Base-by-base conservation (phyloP, 2,797 vertebrate genomes). In the Euphonia xanthogaster region DNA sequence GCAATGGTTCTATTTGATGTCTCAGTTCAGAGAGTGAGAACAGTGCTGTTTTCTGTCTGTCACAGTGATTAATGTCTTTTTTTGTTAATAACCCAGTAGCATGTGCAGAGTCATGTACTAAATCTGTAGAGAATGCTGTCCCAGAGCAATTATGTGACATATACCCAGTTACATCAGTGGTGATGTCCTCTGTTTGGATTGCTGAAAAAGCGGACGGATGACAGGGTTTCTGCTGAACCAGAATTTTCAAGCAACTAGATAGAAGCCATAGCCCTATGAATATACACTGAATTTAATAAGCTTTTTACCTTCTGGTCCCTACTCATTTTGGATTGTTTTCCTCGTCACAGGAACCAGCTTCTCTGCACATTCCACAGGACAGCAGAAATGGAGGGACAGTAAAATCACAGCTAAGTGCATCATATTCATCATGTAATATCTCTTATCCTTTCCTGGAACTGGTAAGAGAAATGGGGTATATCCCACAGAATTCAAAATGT, bases 61-160 rank as follows among this genome's bases (percentile, higher is more conserved):
- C 96, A 94, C 0, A 10, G 90, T 97, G 97, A 97, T 97, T 96
- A 96, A 97, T 97, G 93, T 85, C 67, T 96, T 95, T 97, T 97
- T 98, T 97, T 33, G 42, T 91, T 97, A 98, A 95, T 95, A 97
- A 94, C 80, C 70, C 89, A 94, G 90, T 96, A 94, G 93, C 55
- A 63, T 3, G 1, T 80, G 62, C 61, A 51, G 92, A 94, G 61
- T 93, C 71, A 35, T 93, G 94, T 58, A 28, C 53, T 75, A 88
- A 90, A 94, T 91, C 51, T 91, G 9, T 31, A 62, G 21, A 71
- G 7, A 15, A 19, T 2, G 2, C 35, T 75, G 37, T 89, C 33
- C 50, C 40, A 77, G 67, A 93, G 33, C 48, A 86, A 28, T 61
- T 73, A 37, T 24, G 33, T 89, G 82, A 78, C 9, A 14, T 50